A percentile compares a stretch with the other conserved stretches of the same genome.
phyloP scores from a whole-genome alignment of 2,113 vertebrate species.

The Antechinus stuartii region DNA sequence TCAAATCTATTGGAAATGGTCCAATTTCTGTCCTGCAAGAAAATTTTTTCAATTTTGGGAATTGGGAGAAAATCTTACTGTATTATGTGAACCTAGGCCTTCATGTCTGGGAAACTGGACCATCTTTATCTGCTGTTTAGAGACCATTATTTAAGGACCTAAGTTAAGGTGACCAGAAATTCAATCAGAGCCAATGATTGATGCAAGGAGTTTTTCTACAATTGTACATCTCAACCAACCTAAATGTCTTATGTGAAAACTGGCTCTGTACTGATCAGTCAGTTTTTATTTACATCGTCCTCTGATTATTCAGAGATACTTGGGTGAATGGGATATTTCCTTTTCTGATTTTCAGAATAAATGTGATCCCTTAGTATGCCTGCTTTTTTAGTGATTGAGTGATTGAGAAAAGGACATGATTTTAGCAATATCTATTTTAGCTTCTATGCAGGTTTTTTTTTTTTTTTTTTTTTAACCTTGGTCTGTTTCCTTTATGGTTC shows the following conservation, averaged over 20 bases:
- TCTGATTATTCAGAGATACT: not conserved
- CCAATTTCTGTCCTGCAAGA: not conserved
- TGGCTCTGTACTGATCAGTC: not conserved
- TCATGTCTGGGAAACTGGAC: not conserved
- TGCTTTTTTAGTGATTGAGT: conserved; percentile 9
- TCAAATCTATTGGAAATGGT: not conserved
- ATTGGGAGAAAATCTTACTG: not conserved
- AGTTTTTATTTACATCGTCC: not conserved
- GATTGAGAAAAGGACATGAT: conserved; percentile 10
- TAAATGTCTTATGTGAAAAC: not conserved
- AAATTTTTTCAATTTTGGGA: not conserved
- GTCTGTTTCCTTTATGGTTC: conserved; percentile 41
- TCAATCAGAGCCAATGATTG: not conserved
- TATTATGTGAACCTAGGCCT: not conserved
- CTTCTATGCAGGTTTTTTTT: conserved; percentile 44
- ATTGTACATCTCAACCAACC: not conserved
- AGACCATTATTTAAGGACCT: not conserved
- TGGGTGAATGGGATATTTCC: not conserved
- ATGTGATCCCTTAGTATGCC: not conserved
- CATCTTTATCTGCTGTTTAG: not conserved
- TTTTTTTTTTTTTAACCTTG: not conserved
- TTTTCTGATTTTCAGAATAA: not conserved
- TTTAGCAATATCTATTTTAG: conserved; percentile 53
- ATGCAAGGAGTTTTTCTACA: not conserved
- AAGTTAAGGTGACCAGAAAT: not conserved